A percentile compares a stretch with the other conserved stretches of the same genome.
These are phyloP conservation scores for Periophthalmus magnuspinnatus DNA, from an alignment of 2,797 vertebrate genomes.

Conservation along the genomic window DNA sequence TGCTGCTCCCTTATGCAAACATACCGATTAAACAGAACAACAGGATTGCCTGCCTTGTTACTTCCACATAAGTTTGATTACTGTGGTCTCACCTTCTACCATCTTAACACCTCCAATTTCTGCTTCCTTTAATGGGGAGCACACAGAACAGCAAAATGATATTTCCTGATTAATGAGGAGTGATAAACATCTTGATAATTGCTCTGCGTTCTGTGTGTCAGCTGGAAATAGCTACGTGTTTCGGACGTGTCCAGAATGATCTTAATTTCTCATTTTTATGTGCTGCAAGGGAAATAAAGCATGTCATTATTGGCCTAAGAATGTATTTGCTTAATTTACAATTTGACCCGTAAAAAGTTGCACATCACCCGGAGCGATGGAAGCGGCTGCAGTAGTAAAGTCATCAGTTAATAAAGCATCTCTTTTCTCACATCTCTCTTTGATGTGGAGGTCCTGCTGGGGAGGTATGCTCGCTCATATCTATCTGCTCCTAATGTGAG, in stretches of 20 bases:
- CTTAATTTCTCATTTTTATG: constrained; percentile 51
- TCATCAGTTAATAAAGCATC: constrained; percentile 44
- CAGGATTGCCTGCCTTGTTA: no score
- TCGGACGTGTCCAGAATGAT: constrained; percentile 35
- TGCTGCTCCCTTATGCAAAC: no score
- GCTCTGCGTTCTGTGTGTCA: constrained; percentile 24
- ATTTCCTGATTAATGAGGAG: constrained; percentile 42
- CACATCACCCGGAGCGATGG: constrained; percentile 33
- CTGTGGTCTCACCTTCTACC: neutral
- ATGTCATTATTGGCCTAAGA: constrained; percentile 41
- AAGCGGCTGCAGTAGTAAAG: constrained; percentile 22
- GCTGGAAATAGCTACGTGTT: constrained; percentile 49
- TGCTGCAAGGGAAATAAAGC: constrained; percentile 44
- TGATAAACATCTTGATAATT: constrained; percentile 62
- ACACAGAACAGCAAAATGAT: constrained; percentile 45
- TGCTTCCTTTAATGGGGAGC: constrained; percentile 34
- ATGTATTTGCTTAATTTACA: constrained; percentile 57
- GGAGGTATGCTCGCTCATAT: constrained; percentile 24
- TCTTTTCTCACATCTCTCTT: constrained; percentile 41
- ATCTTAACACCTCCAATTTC: neutral
- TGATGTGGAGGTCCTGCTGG: constrained; percentile 38
- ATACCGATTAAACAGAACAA: no score
- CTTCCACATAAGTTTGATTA: no score
- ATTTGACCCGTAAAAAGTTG: constrained; percentile 48
- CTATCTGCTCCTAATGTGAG: constrained; percentile 25